Conservation (phyloP, 1,140 invertebrate genomes). For the Drosophila rufa region DNA sequence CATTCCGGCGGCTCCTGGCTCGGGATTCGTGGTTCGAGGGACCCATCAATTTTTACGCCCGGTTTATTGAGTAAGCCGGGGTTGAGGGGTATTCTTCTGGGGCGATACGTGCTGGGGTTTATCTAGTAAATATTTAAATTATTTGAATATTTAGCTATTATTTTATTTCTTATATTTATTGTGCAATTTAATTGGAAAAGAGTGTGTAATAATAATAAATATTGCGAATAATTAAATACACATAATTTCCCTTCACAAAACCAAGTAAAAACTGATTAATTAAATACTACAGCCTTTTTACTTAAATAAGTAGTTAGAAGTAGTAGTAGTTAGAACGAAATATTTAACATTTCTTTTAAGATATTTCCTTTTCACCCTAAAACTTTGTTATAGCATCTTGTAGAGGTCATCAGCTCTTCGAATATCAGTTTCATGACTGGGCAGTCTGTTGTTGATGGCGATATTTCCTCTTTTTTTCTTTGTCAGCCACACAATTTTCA, state of each 20-base stretch:
- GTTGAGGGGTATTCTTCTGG: background rate
- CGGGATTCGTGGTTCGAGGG: slow-evolving; percentile 18
- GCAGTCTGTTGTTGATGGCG: background rate
- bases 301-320: too few species aligned
- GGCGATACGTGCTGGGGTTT: background rate
- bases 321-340: too few species aligned
- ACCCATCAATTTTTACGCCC: slow-evolving; percentile 40
- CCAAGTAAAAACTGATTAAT: too few species aligned
- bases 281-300: too few species aligned
- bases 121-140: too few species aligned
- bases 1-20: background rate
- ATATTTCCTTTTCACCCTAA: background rate
- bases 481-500: slow-evolving; percentile 29
- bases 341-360: too few species aligned
- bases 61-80: slow-evolving; percentile 43
- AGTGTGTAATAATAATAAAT: too few species aligned
- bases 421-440: background rate
- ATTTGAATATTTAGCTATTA: too few species aligned
- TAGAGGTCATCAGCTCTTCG: slow-evolving; percentile 11
- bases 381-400: background rate
- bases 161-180: background rate
- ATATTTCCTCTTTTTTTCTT: slow-evolving; percentile 41
- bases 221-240: too few species aligned
- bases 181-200: too few species aligned
- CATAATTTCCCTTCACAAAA: too few species aligned